Percentiles rank a stretch among this genome's conserved stretches.
phyloP scores from a whole-genome alignment of 1,140 invertebrate species.

The Pogonomyrmex barbatus region DNA sequence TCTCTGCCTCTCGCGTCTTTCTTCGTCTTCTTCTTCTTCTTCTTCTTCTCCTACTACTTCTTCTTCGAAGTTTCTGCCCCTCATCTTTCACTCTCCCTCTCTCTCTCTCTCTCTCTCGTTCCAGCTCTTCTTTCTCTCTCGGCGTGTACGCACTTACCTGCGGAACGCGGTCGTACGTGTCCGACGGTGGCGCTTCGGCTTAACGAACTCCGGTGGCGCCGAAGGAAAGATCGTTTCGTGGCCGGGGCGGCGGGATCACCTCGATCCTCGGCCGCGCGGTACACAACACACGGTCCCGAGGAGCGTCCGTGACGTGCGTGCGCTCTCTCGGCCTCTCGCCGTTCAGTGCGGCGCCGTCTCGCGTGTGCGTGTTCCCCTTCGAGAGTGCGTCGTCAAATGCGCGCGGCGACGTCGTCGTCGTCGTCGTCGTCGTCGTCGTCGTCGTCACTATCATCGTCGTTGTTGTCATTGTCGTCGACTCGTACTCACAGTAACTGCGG shows the following conservation, averaged over 20 bases:
- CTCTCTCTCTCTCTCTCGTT: slow-evolving; percentile 40
- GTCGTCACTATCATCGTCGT: too few species aligned
- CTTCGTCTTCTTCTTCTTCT: slow-evolving; percentile 51
- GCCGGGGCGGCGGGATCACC: slow-evolving; percentile 39
- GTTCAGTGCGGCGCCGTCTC: slow-evolving; percentile 1
- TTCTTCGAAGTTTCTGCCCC: slow-evolving; percentile 30
- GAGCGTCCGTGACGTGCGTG: slow-evolving; percentile 29
- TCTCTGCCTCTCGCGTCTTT: slow-evolving; percentile 18
- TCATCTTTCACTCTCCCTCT: slow-evolving; percentile 53
- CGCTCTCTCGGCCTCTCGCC: slow-evolving; percentile 2
- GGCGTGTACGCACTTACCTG: slow-evolving; percentile 73
- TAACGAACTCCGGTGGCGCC: slow-evolving; percentile 58
- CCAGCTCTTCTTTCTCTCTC: slow-evolving; percentile 4
- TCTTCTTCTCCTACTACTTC: slow-evolving; percentile 47
- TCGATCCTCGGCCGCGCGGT: slow-evolving; percentile 53
- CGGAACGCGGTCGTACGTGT: slow-evolving; percentile 75
- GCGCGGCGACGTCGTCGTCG: neutral
- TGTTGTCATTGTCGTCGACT: too few species aligned
- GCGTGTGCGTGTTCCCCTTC: neutral
- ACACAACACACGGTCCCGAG: slow-evolving; percentile 53
- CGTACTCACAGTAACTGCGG: too few species aligned
- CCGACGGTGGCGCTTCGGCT: slow-evolving; percentile 74
- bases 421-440: neutral
- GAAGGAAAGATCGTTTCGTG: slow-evolving; percentile 51
- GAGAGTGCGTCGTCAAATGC: slow-evolving; percentile 2